Base-by-base conservation (phyloP, 2,797 vertebrate species). In the Crypturellus tataupa region DNA sequence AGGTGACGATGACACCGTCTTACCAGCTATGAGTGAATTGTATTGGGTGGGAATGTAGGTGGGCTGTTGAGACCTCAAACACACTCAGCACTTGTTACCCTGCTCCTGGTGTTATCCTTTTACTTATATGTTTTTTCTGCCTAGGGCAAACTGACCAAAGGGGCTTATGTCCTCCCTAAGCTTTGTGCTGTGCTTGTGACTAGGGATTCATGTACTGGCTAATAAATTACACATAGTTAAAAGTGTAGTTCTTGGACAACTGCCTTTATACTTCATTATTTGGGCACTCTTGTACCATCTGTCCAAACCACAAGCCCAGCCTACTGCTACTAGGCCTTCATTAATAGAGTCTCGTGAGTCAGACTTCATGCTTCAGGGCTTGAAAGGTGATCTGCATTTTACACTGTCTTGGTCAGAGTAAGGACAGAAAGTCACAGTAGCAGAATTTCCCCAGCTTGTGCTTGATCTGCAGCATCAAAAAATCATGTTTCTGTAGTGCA, bases 241-340 rank as follows among this genome's bases (percentile, higher is more conserved):
- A 94, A 60, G 63, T 37, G 20, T 80, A 33, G 76, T 93, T 64
- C 27, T 95, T 91, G 87, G 91, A 85, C 70, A 94, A 77, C 42
- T 82, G 80, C 88, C 85, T 88, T 94, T 93, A 67, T 85, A 80
- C 63, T 77, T 86, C 73, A 86, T 90, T 94, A 86, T 93, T 17
- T 94, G 85, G 91, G 85, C 49, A 85, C 80, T 76, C 70, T 88
- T 10, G 2, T 70, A 90, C 93, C 93, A 93, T 86, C 91, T 95
- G 77, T 86, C 73, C 80, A 82, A 88, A 85, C 31, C 42, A 93
- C 0, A 0, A 94, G 70, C 56, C 51, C 73, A 86, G 62, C 49
- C 81, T 81, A 85, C 18, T 76, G 62, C 83, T 91, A 83, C 87
- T 96, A 90, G 70, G 35, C 87, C 80, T 90, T 95, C 85, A 70